Conservation (phyloP, 2,888 invertebrate species). For the Cordilura impudica region DNA sequence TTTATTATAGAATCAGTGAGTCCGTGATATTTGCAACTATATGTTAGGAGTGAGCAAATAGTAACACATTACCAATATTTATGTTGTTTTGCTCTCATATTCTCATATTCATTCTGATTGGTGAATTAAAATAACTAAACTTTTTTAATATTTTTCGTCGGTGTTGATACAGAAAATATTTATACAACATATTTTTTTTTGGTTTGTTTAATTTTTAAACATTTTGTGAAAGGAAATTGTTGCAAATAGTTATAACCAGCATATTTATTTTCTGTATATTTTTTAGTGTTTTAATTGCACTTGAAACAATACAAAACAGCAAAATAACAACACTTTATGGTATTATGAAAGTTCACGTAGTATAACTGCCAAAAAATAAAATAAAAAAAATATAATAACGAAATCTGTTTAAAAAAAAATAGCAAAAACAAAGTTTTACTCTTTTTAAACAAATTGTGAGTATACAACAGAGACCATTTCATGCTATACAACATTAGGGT, state of each 20-base stretch:
- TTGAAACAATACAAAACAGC: slow-evolving; percentile 7
- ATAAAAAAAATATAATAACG: neutral
- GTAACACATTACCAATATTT: too few relatives aligned
- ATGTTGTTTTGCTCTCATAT: too few relatives aligned
- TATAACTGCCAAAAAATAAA: slow-evolving; percentile 6
- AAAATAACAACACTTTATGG: slow-evolving; percentile 47
- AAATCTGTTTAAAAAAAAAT: neutral
- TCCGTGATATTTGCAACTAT: too few relatives aligned
- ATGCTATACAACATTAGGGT: too few relatives aligned
- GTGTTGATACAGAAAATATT: too few relatives aligned
- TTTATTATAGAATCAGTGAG: too few relatives aligned
- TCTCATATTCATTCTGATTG: too few relatives aligned
- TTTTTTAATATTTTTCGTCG: too few relatives aligned
- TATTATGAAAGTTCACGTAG: slow-evolving; percentile 36
- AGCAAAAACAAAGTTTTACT: slow-evolving; percentile 2
- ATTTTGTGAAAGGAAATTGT: slow-evolving; percentile 50
- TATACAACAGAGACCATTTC: too few relatives aligned
- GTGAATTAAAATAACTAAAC: too few relatives aligned
- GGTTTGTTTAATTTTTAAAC: slow-evolving; percentile 20
- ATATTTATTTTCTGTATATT: neutral
- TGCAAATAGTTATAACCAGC: slow-evolving; percentile 32
- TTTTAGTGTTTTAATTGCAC: slow-evolving; percentile 10
- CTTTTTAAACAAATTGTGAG: too few relatives aligned
- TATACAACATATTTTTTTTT: neutral
- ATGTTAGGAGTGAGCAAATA: too few relatives aligned